Conservation (phyloP, 2,797 vertebrate genomes). For the Dendrocincla tyrannina region DNA sequence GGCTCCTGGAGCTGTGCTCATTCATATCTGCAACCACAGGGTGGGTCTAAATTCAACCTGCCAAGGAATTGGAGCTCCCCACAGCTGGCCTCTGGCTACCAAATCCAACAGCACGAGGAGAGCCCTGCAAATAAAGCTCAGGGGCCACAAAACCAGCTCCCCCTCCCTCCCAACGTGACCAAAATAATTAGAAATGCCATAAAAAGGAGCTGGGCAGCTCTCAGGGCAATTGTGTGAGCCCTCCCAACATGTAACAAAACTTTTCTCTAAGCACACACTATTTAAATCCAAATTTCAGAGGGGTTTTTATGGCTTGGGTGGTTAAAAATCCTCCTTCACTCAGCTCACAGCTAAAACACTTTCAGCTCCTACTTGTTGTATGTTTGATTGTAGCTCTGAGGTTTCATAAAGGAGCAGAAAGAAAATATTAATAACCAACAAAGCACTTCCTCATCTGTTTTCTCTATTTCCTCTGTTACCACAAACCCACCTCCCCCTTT, state of each 20-base stretch:
- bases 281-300: not conserved
- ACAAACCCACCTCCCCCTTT: not conserved
- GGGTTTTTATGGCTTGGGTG: not conserved
- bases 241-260: not conserved
- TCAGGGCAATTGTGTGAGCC: not conserved
- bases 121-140: not conserved
- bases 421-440: not conserved
- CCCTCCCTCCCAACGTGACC: not conserved
- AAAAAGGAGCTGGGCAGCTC: not conserved
- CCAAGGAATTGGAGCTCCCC: not conserved
- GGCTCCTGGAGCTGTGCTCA: constrained; percentile 96
- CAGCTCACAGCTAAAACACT: not conserved
- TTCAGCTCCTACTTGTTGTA: not conserved
- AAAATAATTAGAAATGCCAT: not conserved
- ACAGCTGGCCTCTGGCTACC: not conserved
- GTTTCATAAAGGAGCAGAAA: not conserved
- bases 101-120: too few relatives aligned
- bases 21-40: constrained; percentile 88
- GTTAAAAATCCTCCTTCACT: not conserved
- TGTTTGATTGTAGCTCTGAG: not conserved
- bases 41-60: not conserved
- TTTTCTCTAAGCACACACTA: not conserved
- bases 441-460: not conserved
- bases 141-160: not conserved
- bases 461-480: not conserved